These are phyloP conservation scores for Phrynocephalus versicolor DNA, from an alignment of 2,113 vertebrate genomes.

Conservation along the genomic window DNA sequence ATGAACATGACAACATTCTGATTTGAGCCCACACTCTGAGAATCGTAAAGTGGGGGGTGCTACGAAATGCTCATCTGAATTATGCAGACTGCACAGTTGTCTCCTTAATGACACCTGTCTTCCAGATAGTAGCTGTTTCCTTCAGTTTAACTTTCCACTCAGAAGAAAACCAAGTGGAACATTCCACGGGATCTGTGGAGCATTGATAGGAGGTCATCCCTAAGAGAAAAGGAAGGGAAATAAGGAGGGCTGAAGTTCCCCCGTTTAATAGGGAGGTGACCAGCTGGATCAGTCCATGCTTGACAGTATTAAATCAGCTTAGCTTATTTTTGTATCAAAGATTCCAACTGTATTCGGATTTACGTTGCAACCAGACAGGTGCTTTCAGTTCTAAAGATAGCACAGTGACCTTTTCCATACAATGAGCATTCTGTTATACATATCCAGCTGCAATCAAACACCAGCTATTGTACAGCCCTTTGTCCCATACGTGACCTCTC, in stretches of 20 bases:
- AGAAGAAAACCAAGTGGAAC: neutral
- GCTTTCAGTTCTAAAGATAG: conserved; percentile 34
- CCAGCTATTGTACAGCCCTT: conserved; percentile 32
- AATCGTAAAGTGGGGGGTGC: neutral
- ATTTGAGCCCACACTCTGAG: neutral
- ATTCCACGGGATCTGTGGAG: neutral
- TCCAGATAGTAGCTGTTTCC: conserved; percentile 8
- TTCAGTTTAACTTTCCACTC: neutral
- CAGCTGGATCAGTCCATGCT: neutral
- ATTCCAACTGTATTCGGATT: conserved; percentile 37
- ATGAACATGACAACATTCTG: neutral
- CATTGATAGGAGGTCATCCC: neutral
- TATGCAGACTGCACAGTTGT: neutral
- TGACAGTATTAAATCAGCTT: neutral
- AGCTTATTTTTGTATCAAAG: conserved; percentile 56
- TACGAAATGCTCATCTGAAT: neutral
- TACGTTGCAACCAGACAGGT: conserved; percentile 51
- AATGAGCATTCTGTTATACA: conserved; percentile 4
- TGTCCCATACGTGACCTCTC: neutral
- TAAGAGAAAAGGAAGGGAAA: neutral
- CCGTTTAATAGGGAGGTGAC: neutral
- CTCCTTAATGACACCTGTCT: conserved; percentile 16
- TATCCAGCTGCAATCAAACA: conserved; percentile 39
- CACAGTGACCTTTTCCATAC: conserved; percentile 31
- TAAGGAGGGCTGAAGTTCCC: rapidly evolving